Evolutionary conservation across 2,113 vertebrate genomes (phyloP).

Genomic region (Leucosticte australis): DNA sequence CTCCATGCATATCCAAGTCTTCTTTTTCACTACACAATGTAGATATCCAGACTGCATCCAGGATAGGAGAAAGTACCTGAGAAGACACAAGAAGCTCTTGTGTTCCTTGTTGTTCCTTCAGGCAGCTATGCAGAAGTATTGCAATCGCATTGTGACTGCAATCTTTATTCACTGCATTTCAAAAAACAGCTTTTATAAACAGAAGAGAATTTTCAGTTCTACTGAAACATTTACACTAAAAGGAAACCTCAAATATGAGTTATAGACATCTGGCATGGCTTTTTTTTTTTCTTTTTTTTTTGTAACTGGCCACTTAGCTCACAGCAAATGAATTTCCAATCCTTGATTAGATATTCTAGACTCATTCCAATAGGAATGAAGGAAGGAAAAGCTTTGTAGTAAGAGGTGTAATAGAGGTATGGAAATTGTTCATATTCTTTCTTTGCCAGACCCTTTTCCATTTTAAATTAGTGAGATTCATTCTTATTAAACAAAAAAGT

Average conservation of each 20-base stretch:
- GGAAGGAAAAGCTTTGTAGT: not conserved
- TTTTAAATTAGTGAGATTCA: not conserved
- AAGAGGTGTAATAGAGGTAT: not conserved
- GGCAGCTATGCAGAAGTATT: not conserved
- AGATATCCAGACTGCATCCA: not conserved
- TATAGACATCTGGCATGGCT: fast-evolving
- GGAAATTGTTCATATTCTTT: not conserved
- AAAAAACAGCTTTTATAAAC: not conserved
- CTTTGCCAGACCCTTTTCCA: not conserved
- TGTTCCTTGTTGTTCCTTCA: not conserved
- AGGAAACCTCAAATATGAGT: not conserved
- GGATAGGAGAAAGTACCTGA: not conserved
- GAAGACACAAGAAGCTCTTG: not conserved
- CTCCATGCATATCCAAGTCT: not conserved
- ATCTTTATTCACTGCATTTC: not conserved
- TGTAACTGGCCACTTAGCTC: not conserved
- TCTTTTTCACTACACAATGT: not conserved
- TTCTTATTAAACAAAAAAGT: not conserved
- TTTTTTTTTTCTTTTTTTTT: not conserved
- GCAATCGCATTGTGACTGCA: fast-evolving
- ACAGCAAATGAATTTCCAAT: not conserved
- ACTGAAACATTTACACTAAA: not conserved
- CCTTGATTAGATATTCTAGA: not conserved
- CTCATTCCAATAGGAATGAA: not conserved
- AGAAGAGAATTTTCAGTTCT: not conserved